Evolutionary conservation across 2,797 vertebrate species (phyloP).

Genomic region (Thripadectes ignobilis): DNA sequence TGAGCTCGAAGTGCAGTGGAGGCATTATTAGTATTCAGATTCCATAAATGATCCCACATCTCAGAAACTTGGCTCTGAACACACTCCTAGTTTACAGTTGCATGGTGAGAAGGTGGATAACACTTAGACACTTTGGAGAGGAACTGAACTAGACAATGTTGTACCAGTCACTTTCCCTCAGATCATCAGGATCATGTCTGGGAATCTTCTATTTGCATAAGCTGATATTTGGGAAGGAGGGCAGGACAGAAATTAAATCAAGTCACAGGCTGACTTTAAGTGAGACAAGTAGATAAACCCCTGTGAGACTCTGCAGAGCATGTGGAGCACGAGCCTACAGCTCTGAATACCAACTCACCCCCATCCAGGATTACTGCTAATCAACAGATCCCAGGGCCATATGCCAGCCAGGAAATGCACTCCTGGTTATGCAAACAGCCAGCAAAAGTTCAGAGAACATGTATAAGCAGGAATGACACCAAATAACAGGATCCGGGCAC

Average conservation of each 20-base stretch:
- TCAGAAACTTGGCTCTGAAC: neutral
- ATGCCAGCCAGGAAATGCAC: neutral
- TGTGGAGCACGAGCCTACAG: neutral
- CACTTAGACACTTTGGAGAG: neutral
- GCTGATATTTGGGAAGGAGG: neutral
- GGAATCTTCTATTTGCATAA: neutral
- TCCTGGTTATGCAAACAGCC: slow-evolving; percentile 53
- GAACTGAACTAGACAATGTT: neutral
- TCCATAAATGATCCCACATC: neutral
- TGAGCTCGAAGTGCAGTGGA: neutral
- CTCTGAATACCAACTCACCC: neutral
- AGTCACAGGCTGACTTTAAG: neutral
- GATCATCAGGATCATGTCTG: neutral
- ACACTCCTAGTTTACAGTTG: neutral
- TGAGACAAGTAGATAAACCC: neutral
- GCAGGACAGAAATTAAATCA: neutral
- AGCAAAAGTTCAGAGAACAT: slow-evolving; percentile 23
- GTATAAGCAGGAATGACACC: slow-evolving; percentile 16
- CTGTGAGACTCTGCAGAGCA: neutral
- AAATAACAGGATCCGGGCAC: neutral
- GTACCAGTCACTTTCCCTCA: neutral
- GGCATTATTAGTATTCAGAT: neutral
- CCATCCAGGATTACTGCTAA: neutral
- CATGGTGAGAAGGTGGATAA: neutral
- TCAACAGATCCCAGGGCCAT: neutral